phyloP scores from a whole-genome alignment of 2,797 vertebrate genomes.

The Clamator glandarius region DNA sequence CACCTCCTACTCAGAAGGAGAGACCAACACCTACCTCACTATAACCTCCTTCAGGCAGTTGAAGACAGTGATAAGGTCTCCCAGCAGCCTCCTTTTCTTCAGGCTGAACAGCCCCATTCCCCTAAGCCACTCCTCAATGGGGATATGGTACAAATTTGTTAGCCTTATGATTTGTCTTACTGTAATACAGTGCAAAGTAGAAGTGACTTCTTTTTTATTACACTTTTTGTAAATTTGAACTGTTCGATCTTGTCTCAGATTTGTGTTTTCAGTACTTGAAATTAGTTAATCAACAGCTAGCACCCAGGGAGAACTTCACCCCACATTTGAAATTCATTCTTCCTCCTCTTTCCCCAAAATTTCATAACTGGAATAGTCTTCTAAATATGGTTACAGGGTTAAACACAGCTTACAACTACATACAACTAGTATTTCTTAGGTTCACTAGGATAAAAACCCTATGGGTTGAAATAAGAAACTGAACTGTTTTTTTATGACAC shows the following conservation, averaged over 20 bases:
- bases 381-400: not conserved
- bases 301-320: not conserved
- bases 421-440: not conserved
- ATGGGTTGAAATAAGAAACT: not conserved
- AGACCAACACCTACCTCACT: too few species aligned
- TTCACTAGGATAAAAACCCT: not conserved
- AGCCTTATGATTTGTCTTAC: not conserved
- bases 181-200: not conserved
- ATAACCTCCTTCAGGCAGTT: too few species aligned
- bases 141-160: not conserved
- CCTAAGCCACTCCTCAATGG: not conserved
- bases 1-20: too few species aligned
- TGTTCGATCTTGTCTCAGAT: not conserved
- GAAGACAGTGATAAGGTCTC: too few species aligned
- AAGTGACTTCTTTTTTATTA: not conserved
- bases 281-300: not conserved
- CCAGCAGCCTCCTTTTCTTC: too few species aligned
- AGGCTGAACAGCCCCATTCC: too few species aligned
- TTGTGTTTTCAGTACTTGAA: not conserved
- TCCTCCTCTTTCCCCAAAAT: not conserved
- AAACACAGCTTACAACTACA: not conserved
- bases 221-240: not conserved
- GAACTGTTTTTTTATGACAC: not conserved
- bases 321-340: not conserved
- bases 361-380: not conserved